Evolutionary conservation across 92 coral and sea anemone genomes (phyloP), one percentile per base, ranked within the genome.

Genomic region (Phenganax stokvisi): DNA sequence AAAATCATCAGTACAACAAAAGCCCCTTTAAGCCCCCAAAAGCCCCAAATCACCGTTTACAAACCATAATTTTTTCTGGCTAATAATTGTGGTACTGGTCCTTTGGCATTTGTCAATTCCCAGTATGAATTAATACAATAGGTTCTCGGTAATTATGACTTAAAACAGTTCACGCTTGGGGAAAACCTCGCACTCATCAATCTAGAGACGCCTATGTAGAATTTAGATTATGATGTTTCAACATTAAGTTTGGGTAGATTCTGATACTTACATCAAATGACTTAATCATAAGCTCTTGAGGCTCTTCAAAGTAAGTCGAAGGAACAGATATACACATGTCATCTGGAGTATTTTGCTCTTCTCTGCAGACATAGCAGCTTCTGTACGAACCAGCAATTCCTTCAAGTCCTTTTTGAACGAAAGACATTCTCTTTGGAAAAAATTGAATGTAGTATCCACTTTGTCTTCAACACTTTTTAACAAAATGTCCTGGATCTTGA

Each of bases 291-390:
- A 12, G 13, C n/a, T 25, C 54, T 54, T 70, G 52, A 28, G 13
- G 8, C 47, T 70, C 75, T 16, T 70, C 54, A 37, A 70, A 70
- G 75, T 70, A 70, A 16, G 75, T 1, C 28, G 75, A 51, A 70
- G 75, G 52, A 70, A n/a, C 54, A 12, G n/a, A 54, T 70, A 70
- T 37, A 70, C 76, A 30, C 76, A 57, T 30, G 76, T 4, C 54
- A 71, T 47, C 52, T 1, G 13, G 31, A 1, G 27, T 16, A 71
- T 54, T 29, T 71, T 47, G 51, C 54, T 71, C n/a, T 71, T 71
- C 54, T 20, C 20, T 37, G 13, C 54, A 12, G 52, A 15, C 56
- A 71, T 71, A 3, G 76, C 37, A 17, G 52, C n/a, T 29, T 29
- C 76, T 30, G 29, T 71, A 30, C 13, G 16, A 12, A 55, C 13